phyloP scores from a whole-genome alignment of 1,140 invertebrate genomes.

The Zaprionus davidi region DNA sequence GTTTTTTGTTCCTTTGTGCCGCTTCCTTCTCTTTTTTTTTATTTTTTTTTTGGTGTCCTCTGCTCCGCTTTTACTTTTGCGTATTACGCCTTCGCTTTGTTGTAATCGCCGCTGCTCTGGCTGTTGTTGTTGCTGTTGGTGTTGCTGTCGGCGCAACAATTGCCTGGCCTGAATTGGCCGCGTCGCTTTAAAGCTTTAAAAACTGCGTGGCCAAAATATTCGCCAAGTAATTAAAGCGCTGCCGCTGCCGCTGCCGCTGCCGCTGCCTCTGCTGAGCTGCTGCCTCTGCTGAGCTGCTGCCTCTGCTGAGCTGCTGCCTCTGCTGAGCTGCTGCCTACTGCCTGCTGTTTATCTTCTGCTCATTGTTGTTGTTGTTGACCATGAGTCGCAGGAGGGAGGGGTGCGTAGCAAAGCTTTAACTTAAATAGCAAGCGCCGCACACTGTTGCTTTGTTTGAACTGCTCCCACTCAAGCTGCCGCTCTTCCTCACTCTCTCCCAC shows the following conservation, averaged over 20 bases:
- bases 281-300: conserved; percentile 3
- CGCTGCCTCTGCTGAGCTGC: not conserved
- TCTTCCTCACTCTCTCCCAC: conserved; percentile 7
- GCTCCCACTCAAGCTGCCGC: conserved; percentile 2
- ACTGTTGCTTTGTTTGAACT: conserved; percentile 49
- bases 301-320: not conserved
- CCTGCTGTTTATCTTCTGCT: conserved; percentile 13
- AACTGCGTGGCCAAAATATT: conserved; percentile 23
- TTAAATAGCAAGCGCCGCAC: conserved; percentile 43
- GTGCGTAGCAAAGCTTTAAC: conserved; percentile 40
- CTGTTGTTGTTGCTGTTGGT: conserved; percentile 16
- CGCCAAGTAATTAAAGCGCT: conserved; percentile 42
- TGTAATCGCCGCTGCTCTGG: conserved; percentile 17
- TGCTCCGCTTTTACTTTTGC: conserved; percentile 18
- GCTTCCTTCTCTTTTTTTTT: conserved; percentile 17
- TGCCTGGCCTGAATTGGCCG: conserved; percentile 34
- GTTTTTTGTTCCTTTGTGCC: conserved; percentile 30
- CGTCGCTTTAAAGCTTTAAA: conserved; percentile 45
- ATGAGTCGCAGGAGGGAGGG: not conserved
- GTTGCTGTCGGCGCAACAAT: conserved; percentile 45
- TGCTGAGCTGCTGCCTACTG: not conserved
- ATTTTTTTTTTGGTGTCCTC: not conserved
- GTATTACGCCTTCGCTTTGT: conserved; percentile 40
- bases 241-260: not conserved
- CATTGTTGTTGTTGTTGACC: conserved; percentile 21